These are phyloP conservation scores for Adineta ricciae DNA, from an alignment of 2,888 invertebrate genomes.

Conservation along the genomic window DNA sequence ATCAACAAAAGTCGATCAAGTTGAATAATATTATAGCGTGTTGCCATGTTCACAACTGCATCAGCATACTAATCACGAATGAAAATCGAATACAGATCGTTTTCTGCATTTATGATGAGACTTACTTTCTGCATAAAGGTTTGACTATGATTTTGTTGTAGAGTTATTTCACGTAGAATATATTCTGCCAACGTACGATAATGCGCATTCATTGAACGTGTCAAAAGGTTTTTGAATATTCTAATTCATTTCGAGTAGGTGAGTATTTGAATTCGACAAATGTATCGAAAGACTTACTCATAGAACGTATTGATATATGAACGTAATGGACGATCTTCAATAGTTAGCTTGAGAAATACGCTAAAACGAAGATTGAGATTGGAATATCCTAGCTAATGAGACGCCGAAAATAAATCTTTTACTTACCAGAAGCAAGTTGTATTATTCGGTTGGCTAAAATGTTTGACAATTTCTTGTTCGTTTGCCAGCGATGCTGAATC, in stretches of 20 bases:
- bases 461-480: constrained; percentile 86
- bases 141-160: constrained; percentile 26
- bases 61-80: not conserved
- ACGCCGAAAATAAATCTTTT: not conserved
- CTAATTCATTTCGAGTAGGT: constrained; percentile 52
- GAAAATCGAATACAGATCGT: not conserved
- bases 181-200: constrained; percentile 87
- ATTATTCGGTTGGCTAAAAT: constrained; percentile 60
- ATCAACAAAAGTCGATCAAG: not conserved
- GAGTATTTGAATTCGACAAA: too few relatives aligned
- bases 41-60: not conserved
- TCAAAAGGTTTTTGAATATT: constrained; percentile 82
- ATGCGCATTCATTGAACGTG: constrained; percentile 77
- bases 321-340: not conserved
- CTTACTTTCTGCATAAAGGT: constrained; percentile 17
- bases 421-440: not conserved
- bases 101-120: too few relatives aligned
- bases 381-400: too few relatives aligned
- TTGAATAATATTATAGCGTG: not conserved
- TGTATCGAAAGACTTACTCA: not conserved
- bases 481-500: constrained; percentile 68
- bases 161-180: constrained; percentile 55
- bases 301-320: not conserved
- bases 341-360: constrained; percentile 22
- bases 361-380: not conserved